Percentiles rank a stretch among this genome's conserved stretches.
Evolutionary conservation across 2,113 vertebrate genomes (phyloP).

Genomic region (Micronisus gabar): DNA sequence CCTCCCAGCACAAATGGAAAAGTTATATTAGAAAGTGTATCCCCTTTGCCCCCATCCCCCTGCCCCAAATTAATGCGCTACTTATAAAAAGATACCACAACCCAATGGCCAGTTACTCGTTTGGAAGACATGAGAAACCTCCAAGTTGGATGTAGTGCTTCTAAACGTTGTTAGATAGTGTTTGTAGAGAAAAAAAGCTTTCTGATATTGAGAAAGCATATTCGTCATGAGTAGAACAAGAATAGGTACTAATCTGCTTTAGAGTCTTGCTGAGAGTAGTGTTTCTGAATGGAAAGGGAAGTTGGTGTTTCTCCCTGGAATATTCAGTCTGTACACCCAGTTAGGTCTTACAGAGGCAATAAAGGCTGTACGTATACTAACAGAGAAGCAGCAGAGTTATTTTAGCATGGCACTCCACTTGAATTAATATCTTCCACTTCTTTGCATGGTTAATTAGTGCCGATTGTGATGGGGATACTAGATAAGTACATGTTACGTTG

Average conservation of each 20-base stretch:
- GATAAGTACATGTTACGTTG: not conserved
- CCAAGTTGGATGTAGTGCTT: not conserved
- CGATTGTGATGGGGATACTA: not conserved
- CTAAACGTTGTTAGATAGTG: not conserved
- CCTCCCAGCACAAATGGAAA: not conserved
- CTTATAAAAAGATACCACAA: not conserved
- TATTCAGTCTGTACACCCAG: not conserved
- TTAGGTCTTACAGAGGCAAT: not conserved
- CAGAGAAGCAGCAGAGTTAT: not conserved
- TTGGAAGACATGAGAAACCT: not conserved
- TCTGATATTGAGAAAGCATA: not conserved
- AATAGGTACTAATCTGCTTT: not conserved
- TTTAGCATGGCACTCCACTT: not conserved
- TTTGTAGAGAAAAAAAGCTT: not conserved
- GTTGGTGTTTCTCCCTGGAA: not conserved
- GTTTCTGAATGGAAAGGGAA: not conserved
- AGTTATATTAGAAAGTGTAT: not conserved
- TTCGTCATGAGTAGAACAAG: not conserved
- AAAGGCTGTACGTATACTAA: not conserved
- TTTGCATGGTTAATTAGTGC: slow-evolving; percentile 4
- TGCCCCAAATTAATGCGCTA: not conserved
- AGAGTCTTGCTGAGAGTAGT: not conserved
- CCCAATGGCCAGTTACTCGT: not conserved
- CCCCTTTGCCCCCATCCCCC: not conserved
- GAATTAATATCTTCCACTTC: not conserved